phyloP scores from a whole-genome alignment of 2,888 invertebrate species.

The Amiota mariae region DNA sequence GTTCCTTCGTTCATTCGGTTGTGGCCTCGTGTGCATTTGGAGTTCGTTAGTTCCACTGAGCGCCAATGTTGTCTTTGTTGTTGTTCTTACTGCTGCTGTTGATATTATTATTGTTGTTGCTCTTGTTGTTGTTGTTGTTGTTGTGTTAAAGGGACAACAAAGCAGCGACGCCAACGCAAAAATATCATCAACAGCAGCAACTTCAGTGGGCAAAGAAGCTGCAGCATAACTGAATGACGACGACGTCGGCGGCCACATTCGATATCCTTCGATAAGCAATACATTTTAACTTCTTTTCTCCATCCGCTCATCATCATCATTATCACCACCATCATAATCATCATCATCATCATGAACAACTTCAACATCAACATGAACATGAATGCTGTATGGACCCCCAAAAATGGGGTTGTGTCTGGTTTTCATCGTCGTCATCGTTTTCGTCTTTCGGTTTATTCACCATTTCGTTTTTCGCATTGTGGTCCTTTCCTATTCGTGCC shows the following conservation, averaged over 20 bases:
- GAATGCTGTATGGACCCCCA: too few relatives aligned
- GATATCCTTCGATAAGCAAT: conserved; percentile 69
- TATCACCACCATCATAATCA: too few relatives aligned
- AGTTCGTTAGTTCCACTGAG: neutral
- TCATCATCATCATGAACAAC: too few relatives aligned
- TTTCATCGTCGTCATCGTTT: neutral
- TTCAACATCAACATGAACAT: too few relatives aligned
- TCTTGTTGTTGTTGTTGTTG: neutral
- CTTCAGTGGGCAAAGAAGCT: neutral
- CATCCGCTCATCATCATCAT: too few relatives aligned
- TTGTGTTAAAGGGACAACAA: neutral
- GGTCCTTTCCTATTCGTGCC: too few relatives aligned
- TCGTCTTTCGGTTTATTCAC: neutral
- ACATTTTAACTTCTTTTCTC: conserved; percentile 61
- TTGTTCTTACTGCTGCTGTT: neutral
- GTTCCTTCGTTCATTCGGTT: too few relatives aligned
- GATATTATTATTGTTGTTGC: neutral
- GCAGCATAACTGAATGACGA: neutral
- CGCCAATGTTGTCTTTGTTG: conserved; percentile 1
- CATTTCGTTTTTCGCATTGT: too few relatives aligned
- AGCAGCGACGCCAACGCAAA: conserved; percentile 26
- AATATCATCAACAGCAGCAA: conserved; percentile 39
- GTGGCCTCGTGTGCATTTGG: too few relatives aligned
- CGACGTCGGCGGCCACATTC: conserved; percentile 52
- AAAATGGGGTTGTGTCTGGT: too few relatives aligned